Base-by-base conservation (phyloP, 2,113 vertebrate genomes). In the Psettodes erumei region DNA sequence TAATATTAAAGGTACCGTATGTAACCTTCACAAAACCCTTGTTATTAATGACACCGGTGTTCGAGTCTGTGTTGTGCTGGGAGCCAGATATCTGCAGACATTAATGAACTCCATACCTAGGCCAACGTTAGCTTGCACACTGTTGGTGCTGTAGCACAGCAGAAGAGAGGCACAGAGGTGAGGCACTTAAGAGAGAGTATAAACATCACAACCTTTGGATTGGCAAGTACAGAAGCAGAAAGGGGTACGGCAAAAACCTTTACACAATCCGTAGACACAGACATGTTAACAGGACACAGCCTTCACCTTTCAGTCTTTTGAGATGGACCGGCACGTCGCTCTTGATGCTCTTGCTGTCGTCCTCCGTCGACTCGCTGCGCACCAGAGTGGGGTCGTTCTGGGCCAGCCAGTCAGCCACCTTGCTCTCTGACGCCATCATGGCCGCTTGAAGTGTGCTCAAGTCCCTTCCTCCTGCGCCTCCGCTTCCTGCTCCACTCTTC, bases 341-440 rank as follows among this genome's bases (percentile, higher is more conserved):
- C 90, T 99, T 97, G 91, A 99, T 98, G 87, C 96, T 99, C 94
- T 99, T 99, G 91, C 95, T 96, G 90, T 99, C 97, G 16, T 99
- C 98, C 86, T 99, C 98, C 0, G 96, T 92, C 11, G 96, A 96
- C 72, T 98, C 96, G 60, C 95, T 95, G 53, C 96, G 93, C 91
- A 97, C 95, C 60, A 96, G 89, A 0, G 97, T 96, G 75, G 97
- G 97, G 88, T 98, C 97, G 81, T 99, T 99, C 86, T 99, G 98
- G 23, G 98, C 97, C 71, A 99, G 94, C 98, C 98, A 99, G 87
- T 99, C 98, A 5, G 98, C 98, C 27, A 99, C 98, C 93, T 99
- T 99, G 92, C 95, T 98, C 85, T 99, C 97, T 0, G 97, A 96
- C 0, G 97, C 97, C 94, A 98, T 97, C 95, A 99, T 98, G 71